These are phyloP conservation scores for Butorides virescens DNA, from an alignment of 2,113 vertebrate species.

Conservation along the genomic window DNA sequence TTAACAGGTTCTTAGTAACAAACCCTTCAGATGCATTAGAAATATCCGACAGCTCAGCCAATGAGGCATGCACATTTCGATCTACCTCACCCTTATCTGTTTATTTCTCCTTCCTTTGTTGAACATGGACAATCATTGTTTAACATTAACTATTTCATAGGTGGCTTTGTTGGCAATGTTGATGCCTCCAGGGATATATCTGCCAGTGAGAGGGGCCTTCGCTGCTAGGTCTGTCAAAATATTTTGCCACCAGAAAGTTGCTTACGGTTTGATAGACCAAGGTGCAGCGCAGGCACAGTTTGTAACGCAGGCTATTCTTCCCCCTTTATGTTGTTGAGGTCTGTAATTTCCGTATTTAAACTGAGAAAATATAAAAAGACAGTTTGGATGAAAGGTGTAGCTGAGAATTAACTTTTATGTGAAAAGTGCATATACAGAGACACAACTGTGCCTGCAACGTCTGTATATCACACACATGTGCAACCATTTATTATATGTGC, in stretches of 20 bases:
- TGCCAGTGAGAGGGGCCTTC: fast-evolving
- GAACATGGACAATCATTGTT: conserved; percentile 20
- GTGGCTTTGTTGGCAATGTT: not conserved
- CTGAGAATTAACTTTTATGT: not conserved
- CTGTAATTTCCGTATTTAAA: not conserved
- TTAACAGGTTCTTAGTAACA: conserved; percentile 70
- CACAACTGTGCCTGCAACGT: not conserved
- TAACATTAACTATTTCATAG: conserved; percentile 39
- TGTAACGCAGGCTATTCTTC: not conserved
- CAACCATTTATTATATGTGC: not conserved
- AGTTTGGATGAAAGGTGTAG: not conserved
- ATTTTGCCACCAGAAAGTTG: not conserved
- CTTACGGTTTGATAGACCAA: not conserved
- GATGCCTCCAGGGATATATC: not conserved
- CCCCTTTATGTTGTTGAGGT: fast-evolving
- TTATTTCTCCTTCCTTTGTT: conserved; percentile 63
- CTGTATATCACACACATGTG: not conserved
- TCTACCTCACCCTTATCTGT: conserved; percentile 53
- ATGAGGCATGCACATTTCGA: conserved; percentile 62
- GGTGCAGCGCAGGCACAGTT: not conserved
- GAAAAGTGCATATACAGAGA: not conserved
- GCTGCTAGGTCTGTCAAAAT: not conserved
- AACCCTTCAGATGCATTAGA: conserved; percentile 66
- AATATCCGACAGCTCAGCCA: conserved; percentile 64
- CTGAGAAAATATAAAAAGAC: not conserved